Percentiles rank a stretch among this genome's conserved stretches.
Evolutionary conservation across 2,888 invertebrate species (phyloP).

Genomic region (Teleiodes luculella): DNA sequence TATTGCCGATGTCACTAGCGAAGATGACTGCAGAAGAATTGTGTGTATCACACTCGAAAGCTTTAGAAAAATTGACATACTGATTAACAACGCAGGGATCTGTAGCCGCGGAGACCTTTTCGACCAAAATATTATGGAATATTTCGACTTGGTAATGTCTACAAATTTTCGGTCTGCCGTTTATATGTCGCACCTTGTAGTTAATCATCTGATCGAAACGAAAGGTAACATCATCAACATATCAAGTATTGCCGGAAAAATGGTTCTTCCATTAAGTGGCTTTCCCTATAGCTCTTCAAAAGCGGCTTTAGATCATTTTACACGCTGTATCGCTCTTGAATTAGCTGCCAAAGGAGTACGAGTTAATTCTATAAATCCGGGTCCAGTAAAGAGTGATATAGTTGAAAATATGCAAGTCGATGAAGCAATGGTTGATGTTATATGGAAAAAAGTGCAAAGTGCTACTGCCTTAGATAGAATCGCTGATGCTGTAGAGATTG

Average conservation of each 20-base stretch:
- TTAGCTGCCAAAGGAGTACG: conserved; percentile 62
- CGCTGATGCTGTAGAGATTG: conserved; percentile 29
- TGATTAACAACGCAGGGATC: conserved; percentile 4
- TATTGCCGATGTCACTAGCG: background rate
- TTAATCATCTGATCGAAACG: conserved; percentile 23
- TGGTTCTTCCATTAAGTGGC: conserved; percentile 30
- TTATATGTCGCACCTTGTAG: conserved; percentile 23
- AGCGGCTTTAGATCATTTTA: conserved; percentile 29
- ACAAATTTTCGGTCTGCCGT: conserved; percentile 27
- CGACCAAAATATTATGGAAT: conserved; percentile 15
- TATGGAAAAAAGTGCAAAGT: conserved; percentile 82
- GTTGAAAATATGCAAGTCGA: background rate
- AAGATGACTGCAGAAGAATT: background rate
- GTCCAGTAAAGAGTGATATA: conserved; percentile 13
- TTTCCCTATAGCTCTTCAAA: conserved; percentile 48
- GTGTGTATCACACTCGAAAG: background rate
- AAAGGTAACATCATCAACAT: conserved; percentile 30
- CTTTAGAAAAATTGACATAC: background rate
- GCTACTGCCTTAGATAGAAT: conserved; percentile 26
- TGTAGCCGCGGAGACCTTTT: conserved; percentile 1
- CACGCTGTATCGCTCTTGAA: conserved; percentile 72
- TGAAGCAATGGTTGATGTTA: background rate
- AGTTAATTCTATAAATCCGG: conserved; percentile 40
- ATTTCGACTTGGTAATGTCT: conserved; percentile 25
- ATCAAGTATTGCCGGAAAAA: conserved; percentile 23